phyloP scores from a whole-genome alignment of 2,888 invertebrate genomes.

The Catocala nupta region DNA sequence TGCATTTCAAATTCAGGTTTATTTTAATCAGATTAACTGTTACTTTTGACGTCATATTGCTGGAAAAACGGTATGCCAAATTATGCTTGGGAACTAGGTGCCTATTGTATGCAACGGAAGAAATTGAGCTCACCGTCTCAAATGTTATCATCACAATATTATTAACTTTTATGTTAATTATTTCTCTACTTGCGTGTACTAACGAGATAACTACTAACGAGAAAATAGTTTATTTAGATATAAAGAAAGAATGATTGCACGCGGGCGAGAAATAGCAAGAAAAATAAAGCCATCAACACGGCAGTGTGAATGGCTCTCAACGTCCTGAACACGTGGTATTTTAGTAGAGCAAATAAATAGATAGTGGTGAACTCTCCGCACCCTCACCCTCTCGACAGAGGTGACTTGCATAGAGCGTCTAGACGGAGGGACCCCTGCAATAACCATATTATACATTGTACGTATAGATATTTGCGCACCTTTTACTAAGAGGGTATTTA shows the following conservation, averaged over 20 bases:
- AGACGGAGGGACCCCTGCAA: conserved; percentile 81
- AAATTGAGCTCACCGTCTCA: conserved; percentile 59
- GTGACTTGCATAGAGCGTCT: conserved; percentile 84
- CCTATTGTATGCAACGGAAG: conserved; percentile 74
- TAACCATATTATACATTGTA: conserved; percentile 56
- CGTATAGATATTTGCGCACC: conserved; percentile 57
- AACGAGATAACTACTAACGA: conserved; percentile 29
- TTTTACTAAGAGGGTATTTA: conserved; percentile 39
- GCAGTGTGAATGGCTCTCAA: conserved; percentile 63
- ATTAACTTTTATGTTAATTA: conserved; percentile 40
- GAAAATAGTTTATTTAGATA: conserved; percentile 17
- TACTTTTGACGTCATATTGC: conserved; percentile 69
- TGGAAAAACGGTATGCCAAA: conserved; percentile 83
- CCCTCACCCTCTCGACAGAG: conserved; percentile 79
- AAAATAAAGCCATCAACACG: conserved; percentile 46
- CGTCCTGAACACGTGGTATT: conserved; percentile 77
- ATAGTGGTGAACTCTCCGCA: conserved; percentile 76
- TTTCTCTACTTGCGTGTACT: conserved; percentile 32
- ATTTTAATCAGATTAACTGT: conserved; percentile 77
- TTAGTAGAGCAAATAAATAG: conserved; percentile 83
- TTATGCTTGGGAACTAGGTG: conserved; percentile 82
- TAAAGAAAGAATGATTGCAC: too few relatives aligned
- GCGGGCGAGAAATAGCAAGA: not conserved
- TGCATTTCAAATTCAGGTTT: conserved; percentile 67
- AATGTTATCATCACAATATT: conserved; percentile 42